phyloP scores from a whole-genome alignment of 2,113 vertebrate species.

The Tachuris rubrigastra region DNA sequence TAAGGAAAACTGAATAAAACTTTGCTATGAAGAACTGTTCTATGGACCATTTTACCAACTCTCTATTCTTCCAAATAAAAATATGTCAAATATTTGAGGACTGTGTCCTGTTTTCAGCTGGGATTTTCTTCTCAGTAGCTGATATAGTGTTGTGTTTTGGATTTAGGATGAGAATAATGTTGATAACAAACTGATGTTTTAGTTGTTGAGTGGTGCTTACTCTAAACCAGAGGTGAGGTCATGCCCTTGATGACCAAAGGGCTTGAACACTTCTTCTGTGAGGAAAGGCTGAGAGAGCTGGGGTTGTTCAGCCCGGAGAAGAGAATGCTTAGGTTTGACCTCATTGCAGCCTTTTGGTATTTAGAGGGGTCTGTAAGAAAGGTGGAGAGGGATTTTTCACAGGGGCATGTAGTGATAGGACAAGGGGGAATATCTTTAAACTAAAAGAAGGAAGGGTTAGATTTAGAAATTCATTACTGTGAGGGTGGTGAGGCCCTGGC shows the following conservation, averaged over 20 bases:
- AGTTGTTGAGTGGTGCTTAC: not conserved
- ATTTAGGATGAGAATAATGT: not conserved
- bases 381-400: not conserved
- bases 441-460: not conserved
- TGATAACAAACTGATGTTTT: not conserved
- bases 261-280: not conserved
- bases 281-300: not conserved
- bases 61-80: not conserved
- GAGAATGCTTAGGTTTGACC: not conserved
- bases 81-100: not conserved
- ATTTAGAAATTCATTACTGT: not conserved
- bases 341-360: not conserved
- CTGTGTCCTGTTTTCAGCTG: not conserved
- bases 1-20: not conserved
- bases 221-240: not conserved
- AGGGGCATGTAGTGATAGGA: not conserved
- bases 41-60: not conserved
- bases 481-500: accelerated
- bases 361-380: not conserved
- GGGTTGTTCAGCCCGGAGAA: not conserved
- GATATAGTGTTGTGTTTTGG: not conserved
- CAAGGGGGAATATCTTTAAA: not conserved
- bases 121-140: not conserved
- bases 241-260: too few species aligned
- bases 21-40: not conserved